Percentiles rank a stretch among this genome's conserved stretches.
Conservation (phyloP, 2,888 invertebrate genomes). For the Lasius fuliginosus region DNA sequence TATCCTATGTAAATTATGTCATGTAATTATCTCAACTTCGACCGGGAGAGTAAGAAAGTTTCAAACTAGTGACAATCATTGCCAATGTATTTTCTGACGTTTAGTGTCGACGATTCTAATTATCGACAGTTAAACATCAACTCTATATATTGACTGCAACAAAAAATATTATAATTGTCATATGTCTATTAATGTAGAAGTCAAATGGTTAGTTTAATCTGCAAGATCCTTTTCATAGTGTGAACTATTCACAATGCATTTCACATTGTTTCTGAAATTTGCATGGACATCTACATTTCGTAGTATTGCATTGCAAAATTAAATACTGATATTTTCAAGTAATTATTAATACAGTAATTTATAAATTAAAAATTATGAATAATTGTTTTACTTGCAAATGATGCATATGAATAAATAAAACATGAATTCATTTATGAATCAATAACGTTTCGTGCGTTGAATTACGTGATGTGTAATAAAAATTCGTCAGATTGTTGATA, state of each 20-base stretch:
- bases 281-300: background rate
- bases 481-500: background rate
- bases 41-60: constrained; percentile 71
- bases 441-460: background rate
- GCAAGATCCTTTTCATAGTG: background rate
- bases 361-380: constrained; percentile 14
- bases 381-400: constrained; percentile 9
- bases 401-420: constrained; percentile 6
- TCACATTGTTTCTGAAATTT: background rate
- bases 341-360: constrained; percentile 31
- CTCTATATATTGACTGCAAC: background rate
- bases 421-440: constrained; percentile 3
- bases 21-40: constrained; percentile 73
- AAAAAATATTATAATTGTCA: background rate
- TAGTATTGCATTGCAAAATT: background rate
- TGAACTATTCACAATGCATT: background rate
- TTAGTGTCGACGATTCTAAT: constrained; percentile 12
- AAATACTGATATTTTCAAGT: background rate
- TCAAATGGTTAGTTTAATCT: background rate
- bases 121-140: background rate
- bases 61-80: constrained; percentile 8
- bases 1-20: constrained; percentile 74
- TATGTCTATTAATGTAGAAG: background rate
- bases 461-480: background rate
- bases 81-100: background rate